Conservation (phyloP, 2,888 invertebrate genomes). For the Tanytarsus gracilentus region DNA sequence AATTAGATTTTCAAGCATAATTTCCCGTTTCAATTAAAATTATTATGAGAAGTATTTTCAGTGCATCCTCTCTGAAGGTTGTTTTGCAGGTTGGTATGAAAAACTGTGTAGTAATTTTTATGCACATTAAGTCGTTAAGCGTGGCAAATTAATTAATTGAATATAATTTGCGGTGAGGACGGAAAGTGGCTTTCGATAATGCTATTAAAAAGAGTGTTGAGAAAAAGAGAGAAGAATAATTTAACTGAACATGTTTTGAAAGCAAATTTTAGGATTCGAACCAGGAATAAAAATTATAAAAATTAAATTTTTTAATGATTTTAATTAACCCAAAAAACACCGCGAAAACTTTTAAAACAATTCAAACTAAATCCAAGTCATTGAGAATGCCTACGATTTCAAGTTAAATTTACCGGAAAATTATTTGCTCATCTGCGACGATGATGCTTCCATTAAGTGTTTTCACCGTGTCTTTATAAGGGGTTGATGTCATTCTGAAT, state of each 20-base stretch:
- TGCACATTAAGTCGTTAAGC: slow-evolving; percentile 25
- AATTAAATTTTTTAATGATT: too few species aligned
- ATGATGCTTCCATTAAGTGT: slow-evolving; percentile 4
- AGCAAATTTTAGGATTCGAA: too few species aligned
- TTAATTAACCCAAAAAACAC: too few species aligned
- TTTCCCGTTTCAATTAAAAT: slow-evolving; percentile 28
- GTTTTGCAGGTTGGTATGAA: not conserved
- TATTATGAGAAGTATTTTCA: slow-evolving; percentile 21
- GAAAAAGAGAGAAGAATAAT: too few species aligned
- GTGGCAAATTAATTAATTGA: slow-evolving; percentile 17
- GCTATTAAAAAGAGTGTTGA: too few species aligned
- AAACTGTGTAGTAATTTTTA: slow-evolving; percentile 1
- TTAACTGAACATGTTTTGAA: too few species aligned
- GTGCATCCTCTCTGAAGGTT: not conserved
- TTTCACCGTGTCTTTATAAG: not conserved
- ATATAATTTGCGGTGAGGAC: not conserved
- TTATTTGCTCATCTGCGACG: slow-evolving; percentile 20
- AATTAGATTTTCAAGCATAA: slow-evolving; percentile 28
- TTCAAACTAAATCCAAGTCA: too few species aligned
- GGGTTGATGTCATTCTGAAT: slow-evolving; percentile 17
- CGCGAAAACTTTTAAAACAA: too few species aligned
- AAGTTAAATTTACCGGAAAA: slow-evolving; percentile 23
- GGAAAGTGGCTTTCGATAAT: slow-evolving; percentile 7
- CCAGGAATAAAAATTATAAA: too few species aligned
- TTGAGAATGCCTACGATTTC: slow-evolving; percentile 20